Evolutionary conservation across 1,140 invertebrate species (phyloP).

Genomic region (Microvelia longipes): DNA sequence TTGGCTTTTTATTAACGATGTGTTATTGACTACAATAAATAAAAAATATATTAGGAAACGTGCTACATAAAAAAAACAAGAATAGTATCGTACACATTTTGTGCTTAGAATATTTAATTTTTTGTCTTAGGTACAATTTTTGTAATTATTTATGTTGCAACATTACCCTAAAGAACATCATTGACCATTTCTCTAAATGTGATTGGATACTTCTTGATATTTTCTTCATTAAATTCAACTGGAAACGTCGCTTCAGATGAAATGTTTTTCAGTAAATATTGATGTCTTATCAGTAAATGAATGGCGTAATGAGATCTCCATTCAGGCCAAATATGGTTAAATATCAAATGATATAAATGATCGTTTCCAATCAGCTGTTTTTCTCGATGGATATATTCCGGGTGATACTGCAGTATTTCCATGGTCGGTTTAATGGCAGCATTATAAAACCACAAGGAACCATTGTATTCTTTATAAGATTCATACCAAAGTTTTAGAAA

Average conservation of each 20-base stretch:
- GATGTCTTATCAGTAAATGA: constrained; percentile 13
- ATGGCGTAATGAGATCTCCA: constrained; percentile 11
- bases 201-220: constrained; percentile 11
- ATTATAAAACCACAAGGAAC: constrained; percentile 27
- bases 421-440: constrained; percentile 24
- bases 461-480: constrained; percentile 23
- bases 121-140: too few relatives aligned
- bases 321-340: constrained; percentile 2
- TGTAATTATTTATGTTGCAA: too few relatives aligned
- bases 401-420: constrained; percentile 20
- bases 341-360: not conserved
- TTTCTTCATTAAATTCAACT: constrained; percentile 8
- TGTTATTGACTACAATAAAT: too few relatives aligned
- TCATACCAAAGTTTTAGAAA: constrained; percentile 26
- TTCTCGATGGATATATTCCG: constrained; percentile 8
- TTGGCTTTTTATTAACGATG: too few relatives aligned
- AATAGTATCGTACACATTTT: too few relatives aligned
- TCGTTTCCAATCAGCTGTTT: not conserved
- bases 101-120: too few relatives aligned
- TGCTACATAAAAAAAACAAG: too few relatives aligned
- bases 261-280: constrained; percentile 11
- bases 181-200: constrained; percentile 14
- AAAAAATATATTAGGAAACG: too few relatives aligned
- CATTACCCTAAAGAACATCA: constrained; percentile 11
- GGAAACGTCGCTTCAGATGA: constrained; percentile 9